Conservation (phyloP, 2,797 vertebrate species). For the Trematomus bernacchii region DNA sequence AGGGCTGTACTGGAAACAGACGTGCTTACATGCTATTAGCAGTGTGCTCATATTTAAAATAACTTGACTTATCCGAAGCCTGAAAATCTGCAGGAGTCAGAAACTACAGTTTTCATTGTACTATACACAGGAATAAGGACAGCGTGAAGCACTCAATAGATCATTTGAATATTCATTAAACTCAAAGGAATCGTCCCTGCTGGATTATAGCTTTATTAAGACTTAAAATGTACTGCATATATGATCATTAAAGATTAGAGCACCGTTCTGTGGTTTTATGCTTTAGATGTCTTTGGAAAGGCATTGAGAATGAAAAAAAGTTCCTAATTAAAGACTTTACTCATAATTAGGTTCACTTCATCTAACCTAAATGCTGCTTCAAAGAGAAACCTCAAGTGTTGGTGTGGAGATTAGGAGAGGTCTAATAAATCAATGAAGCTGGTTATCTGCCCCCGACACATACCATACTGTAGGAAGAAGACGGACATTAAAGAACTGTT, state of each 20-base stretch:
- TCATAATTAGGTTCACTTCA: slow-evolving; percentile 23
- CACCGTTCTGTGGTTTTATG: too few relatives aligned
- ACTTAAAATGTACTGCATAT: too few relatives aligned
- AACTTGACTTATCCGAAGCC: not conserved
- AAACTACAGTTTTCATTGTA: not conserved
- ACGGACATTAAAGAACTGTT: slow-evolving; percentile 11
- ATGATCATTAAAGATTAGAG: too few relatives aligned
- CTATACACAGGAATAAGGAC: too few relatives aligned
- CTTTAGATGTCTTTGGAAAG: too few relatives aligned
- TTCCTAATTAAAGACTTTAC: slow-evolving; percentile 22
- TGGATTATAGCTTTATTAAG: too few relatives aligned
- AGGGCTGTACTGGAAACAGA: not conserved
- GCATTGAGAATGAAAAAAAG: not conserved
- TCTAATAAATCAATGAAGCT: slow-evolving; percentile 46
- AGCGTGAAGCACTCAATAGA: too few relatives aligned
- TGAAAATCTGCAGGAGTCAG: not conserved
- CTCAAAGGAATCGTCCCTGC: too few relatives aligned
- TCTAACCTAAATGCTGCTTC: slow-evolving; percentile 32
- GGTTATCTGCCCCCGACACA: slow-evolving; percentile 55
- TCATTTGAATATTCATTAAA: too few relatives aligned
- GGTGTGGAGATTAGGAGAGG: slow-evolving; percentile 38
- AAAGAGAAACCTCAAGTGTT: slow-evolving; percentile 36
- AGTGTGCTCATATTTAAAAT: not conserved
- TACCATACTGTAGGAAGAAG: not conserved
- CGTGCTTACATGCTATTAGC: not conserved